Percentiles rank a stretch among this genome's conserved stretches.
phyloP scores from a whole-genome alignment of 1,140 invertebrate genomes.

The Muscidifurax raptorellus region DNA sequence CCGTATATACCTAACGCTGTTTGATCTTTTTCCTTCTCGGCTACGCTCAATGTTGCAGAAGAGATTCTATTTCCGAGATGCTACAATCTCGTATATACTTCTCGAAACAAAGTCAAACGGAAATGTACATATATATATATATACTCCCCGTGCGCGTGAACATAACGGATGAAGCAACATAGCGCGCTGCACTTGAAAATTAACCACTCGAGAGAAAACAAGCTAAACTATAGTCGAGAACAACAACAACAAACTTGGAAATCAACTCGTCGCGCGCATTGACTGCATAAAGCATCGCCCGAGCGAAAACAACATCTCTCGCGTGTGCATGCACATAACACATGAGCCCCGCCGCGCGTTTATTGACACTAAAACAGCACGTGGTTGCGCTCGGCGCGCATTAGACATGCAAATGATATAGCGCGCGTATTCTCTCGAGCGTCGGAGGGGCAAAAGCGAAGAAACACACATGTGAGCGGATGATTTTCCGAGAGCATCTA shows the following conservation, averaged over 20 bases:
- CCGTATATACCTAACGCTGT: not conserved
- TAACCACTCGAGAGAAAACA: not conserved
- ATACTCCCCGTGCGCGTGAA: not conserved
- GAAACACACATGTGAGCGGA: not conserved
- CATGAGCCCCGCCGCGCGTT: not conserved
- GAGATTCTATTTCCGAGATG: not conserved
- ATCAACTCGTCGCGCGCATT: no score
- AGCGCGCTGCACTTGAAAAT: not conserved
- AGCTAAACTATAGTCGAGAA: not conserved
- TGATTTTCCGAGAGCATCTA: conserved; percentile 4
- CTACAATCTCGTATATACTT: not conserved
- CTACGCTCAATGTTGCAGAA: not conserved
- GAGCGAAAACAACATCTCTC: not conserved
- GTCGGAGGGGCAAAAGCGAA: not conserved
- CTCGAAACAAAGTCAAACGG: not conserved
- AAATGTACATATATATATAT: no score
- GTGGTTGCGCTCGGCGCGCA: not conserved
- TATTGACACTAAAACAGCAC: conserved; percentile 31
- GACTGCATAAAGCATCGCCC: no score
- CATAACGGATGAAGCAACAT: not conserved
- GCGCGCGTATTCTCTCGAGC: not conserved
- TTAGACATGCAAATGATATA: conserved; percentile 28
- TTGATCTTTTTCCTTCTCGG: not conserved
- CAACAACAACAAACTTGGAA: not conserved
- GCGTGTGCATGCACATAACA: not conserved